Base-by-base conservation (phyloP, 1,140 invertebrate genomes). In the Zaprionus davidi region DNA sequence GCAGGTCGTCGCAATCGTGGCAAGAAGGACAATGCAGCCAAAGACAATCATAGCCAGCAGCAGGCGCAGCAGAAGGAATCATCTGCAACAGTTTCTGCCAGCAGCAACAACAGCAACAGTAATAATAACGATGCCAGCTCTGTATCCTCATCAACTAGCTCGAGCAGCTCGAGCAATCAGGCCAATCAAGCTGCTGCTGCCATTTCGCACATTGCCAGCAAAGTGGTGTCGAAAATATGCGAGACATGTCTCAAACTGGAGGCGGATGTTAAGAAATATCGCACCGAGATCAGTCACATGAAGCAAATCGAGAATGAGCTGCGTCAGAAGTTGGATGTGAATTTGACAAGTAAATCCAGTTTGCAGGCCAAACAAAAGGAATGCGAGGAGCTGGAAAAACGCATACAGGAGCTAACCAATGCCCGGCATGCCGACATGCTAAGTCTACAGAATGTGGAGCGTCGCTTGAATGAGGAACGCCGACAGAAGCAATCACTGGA, bases 231-330 rank as follows among this genome's bases (percentile, higher is more conserved):
- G 5, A 92, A 93, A 71, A 92, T 93, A 49, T 93, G 92, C 51
- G 92, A 93, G 62, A 81, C 90, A 5, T 93, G 92, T 56, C 73
- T 91, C 24, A 95, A 94, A 79, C 93, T 96, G 12, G 95, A 96
- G 86, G 93, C 94, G 59, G 97, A 98, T 86, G 93, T 97, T 15
- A 98, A 97, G 93, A 94, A 96, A 87, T 94, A 98, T 81, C 96
- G 97, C 88, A 93, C 94, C 70, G 97, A 98, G 92, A 94, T 98
- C 66, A 95, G 96, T 79, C 94, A 94, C 36, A 96, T 95, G 92
- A 94, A 96, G 91, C 96, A 97, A 92, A 94, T 94, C 79, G 97
- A 98, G 93, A 96, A 97, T 92, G 97, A 98, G 73, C 93, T 98
- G 70, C 94, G 96, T 81, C 95, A 96, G 91, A 97, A 98, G 93